Evolutionary conservation across 2,113 vertebrate species (phyloP), one percentile per base, ranked within the genome.

Genomic region (Atherinomorus stipes): DNA sequence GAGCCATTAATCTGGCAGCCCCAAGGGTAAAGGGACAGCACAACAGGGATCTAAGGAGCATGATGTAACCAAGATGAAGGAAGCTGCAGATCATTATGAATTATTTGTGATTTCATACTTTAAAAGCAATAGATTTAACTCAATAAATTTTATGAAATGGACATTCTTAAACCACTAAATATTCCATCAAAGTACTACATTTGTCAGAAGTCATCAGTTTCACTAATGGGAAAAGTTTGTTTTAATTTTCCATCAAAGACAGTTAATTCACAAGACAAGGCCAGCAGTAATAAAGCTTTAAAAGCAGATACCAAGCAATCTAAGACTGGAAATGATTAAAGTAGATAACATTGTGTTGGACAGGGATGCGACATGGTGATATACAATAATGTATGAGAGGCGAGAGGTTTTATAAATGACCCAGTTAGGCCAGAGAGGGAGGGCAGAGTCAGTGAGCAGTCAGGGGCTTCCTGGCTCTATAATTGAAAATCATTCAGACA

Each of bases 401-500:
- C 23, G 52, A 71, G 71, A 25, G 77, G 78, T 85, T 80, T 91
- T 89, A 86, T 81, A 81, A 88, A 87, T 90, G 85, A 93, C 84
- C 88, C 85, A 42, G 68, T 64, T 74, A 64, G 74, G 73, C 71
- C 77, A 78, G 49, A 65, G 68, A 56, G 60, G 63, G 66, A 78
- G 84, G 75, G 71, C 71, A 66, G 63, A 76, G 85, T 44, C 51
- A 28, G 49, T 1, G 67, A 85, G 78, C 70, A 87, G 83, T 84
- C 37, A 64, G 37, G 79, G 71, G 61, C 85, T 85, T 89, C 85
- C 77, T 88, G 64, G 54, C 63, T 83, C 71, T 90, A 72, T 91
- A 92, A 93, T 90, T 93, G 91, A 93, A 93, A 94, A 93, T 93
- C 86, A 91, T 92, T 93, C 77, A 90, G 86, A 92, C 84, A 90